Conservation (phyloP, 2,797 vertebrate genomes). For the Bucorvus abyssinicus region DNA sequence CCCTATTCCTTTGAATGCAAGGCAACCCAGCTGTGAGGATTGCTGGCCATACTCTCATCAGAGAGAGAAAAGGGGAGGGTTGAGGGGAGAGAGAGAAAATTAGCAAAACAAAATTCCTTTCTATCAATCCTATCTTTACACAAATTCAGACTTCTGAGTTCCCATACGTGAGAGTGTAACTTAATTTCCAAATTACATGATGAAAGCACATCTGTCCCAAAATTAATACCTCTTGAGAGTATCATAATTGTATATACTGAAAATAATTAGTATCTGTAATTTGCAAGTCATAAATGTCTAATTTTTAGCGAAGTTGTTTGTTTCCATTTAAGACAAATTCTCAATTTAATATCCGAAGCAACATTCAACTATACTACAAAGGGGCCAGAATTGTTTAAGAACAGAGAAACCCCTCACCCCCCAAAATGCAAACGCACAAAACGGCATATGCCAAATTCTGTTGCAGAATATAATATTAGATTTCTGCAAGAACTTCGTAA, state of each 20-base stretch:
- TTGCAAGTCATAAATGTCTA: conserved; percentile 75
- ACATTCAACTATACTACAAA: conserved; percentile 22
- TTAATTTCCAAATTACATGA: conserved; percentile 73
- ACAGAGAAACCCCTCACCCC: neutral
- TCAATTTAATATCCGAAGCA: conserved; percentile 70
- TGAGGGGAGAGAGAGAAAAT: conserved; percentile 24
- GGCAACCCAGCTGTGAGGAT: conserved; percentile 71
- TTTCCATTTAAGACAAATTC: conserved; percentile 73
- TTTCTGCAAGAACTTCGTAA: conserved; percentile 1
- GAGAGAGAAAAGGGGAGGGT: neutral
- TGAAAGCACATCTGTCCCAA: conserved; percentile 74
- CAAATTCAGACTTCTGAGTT: conserved; percentile 67
- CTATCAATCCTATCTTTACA: conserved; percentile 61
- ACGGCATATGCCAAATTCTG: neutral
- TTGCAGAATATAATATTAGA: neutral
- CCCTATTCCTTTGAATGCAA: conserved; percentile 46
- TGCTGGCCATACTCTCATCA: conserved; percentile 65
- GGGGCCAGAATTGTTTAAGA: conserved; percentile 38
- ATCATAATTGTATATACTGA: conserved; percentile 74
- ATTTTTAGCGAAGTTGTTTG: conserved; percentile 72
- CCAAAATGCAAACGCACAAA: neutral
- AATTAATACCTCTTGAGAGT: conserved; percentile 74
- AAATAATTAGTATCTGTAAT: conserved; percentile 75
- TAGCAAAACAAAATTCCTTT: conserved; percentile 66
- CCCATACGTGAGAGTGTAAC: conserved; percentile 70